Percentiles rank a stretch among this genome's conserved stretches.
Evolutionary conservation across 2,797 vertebrate species (phyloP).

Genomic region (Lagorchestes hirsutus): DNA sequence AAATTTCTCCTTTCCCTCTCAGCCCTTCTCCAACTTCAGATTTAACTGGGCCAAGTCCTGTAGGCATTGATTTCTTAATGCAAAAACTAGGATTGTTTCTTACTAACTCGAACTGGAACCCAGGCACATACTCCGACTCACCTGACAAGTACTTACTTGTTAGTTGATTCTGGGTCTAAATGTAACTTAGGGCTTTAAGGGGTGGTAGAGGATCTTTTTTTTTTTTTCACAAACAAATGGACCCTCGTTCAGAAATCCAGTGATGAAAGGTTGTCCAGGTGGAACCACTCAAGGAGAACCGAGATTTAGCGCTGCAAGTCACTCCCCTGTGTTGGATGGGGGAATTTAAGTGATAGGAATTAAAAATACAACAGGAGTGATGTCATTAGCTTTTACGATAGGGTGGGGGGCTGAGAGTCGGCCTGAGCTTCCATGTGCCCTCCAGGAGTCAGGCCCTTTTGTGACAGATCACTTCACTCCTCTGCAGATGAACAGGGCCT

Average conservation of each 20-base stretch:
- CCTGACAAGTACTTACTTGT: background rate
- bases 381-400: rapidly evolving
- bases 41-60: constrained; percentile 65
- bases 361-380: background rate
- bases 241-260: constrained; percentile 3
- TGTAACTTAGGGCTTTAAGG: background rate
- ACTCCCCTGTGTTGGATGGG: background rate
- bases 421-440: constrained; percentile 11
- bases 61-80: constrained; percentile 61
- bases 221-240: background rate
- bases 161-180: background rate
- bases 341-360: background rate
- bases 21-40: constrained; percentile 54
- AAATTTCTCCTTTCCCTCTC: constrained; percentile 47
- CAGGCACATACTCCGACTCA: constrained; percentile 50
- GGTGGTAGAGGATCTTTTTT: background rate
- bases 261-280: background rate
- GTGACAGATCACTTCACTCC: constrained; percentile 37
- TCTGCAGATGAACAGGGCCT: background rate
- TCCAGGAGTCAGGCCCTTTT: constrained; percentile 14
- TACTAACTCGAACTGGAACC: constrained; percentile 56
- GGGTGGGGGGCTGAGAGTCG: background rate
- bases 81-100: constrained; percentile 52
- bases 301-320: background rate
- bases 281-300: background rate